A percentile compares a stretch with the other conserved stretches of the same genome.
phyloP scores from a whole-genome alignment of 2,797 vertebrate species.

The Babyrousa celebensis region DNA sequence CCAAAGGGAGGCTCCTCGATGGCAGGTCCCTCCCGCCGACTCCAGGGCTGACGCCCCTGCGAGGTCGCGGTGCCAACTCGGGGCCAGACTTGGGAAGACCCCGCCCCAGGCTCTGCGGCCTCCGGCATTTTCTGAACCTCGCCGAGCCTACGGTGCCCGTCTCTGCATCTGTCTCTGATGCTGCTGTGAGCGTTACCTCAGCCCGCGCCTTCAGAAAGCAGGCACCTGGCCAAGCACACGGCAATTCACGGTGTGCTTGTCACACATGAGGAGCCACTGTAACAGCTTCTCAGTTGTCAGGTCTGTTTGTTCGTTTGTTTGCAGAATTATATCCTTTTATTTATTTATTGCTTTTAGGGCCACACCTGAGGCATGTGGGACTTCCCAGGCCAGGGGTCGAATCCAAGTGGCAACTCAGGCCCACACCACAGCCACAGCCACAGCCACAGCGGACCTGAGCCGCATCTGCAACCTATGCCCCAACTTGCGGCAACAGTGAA shows the following conservation, averaged over 20 bases:
- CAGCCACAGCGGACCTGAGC: too few relatives aligned
- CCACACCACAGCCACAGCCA: too few relatives aligned
- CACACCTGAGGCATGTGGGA: too few relatives aligned
- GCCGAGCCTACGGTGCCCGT: not conserved
- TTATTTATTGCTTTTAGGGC: too few relatives aligned
- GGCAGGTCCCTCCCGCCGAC: accelerated
- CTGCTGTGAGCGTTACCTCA: not conserved
- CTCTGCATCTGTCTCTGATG: not conserved
- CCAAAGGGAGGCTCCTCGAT: accelerated
- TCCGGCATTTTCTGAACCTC: accelerated
- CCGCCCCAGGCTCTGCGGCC: accelerated
- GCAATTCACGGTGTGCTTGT: not conserved
- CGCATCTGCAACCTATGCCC: too few relatives aligned
- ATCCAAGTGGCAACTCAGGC: too few relatives aligned
- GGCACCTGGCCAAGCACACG: too few relatives aligned
- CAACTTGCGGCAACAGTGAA: too few relatives aligned
- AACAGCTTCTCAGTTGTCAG: accelerated
- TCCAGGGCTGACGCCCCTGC: accelerated
- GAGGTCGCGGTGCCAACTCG: not conserved
- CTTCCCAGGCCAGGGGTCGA: too few relatives aligned
- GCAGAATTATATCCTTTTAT: too few relatives aligned
- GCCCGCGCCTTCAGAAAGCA: not conserved
- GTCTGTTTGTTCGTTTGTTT: not conserved
- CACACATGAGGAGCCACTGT: not conserved
- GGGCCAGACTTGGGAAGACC: not conserved